These are phyloP conservation scores for western clawed frog (Xenopus tropicalis) DNA, from an alignment of 2,113 vertebrate species.

Conservation along the genomic window UCB_Xtro_10.0 CM004444.2:161151501-161152000, in stretches of 20 bases:
- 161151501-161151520: constrained; percentile 22
- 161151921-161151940: no score
- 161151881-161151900: no score
- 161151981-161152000: no score
- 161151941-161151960: no score
- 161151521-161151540: constrained; percentile 28
- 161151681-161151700: constrained; percentile 5
- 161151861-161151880: no score
- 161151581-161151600: constrained; percentile 4
- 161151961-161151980: no score
- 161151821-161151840: constrained; percentile 13
- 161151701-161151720: constrained; percentile 29
- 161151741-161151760: constrained; percentile 27
- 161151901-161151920: no score
- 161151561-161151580: constrained; percentile 11
- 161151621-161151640: constrained; percentile 14
- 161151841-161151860: no score
- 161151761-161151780: constrained; percentile 10
- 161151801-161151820: constrained; percentile 27
- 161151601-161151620: neutral
- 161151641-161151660: neutral
- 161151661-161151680: neutral
- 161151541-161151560: constrained; percentile 42
- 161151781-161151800: constrained; percentile 5
- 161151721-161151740: constrained; percentile 9